A percentile compares a stretch with the other conserved stretches of the same genome.
These are phyloP conservation scores for Sesia apiformis DNA, from an alignment of 2,888 invertebrate genomes.

Conservation along the genomic window DNA sequence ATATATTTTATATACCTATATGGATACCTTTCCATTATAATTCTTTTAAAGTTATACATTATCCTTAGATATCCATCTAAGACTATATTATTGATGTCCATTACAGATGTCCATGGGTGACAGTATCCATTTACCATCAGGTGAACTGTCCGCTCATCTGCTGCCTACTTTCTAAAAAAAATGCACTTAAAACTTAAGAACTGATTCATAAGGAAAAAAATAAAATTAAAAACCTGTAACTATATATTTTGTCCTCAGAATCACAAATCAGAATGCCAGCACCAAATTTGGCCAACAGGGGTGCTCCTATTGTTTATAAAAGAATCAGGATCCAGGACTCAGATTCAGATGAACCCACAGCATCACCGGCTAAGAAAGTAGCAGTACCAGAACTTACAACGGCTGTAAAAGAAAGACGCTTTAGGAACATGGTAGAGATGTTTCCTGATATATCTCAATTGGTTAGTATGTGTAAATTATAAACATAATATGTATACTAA, in stretches of 20 bases:
- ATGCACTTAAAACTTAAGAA: too few species aligned
- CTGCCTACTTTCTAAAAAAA: too few species aligned
- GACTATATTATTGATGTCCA: too few species aligned
- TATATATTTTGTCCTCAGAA: conserved; percentile 4
- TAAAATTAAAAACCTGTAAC: not conserved
- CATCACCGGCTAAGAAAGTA: conserved; percentile 39
- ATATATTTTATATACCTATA: too few species aligned
- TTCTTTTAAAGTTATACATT: too few species aligned
- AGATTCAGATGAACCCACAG: conserved; percentile 64
- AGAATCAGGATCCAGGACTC: conserved; percentile 64
- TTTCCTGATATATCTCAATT: conserved; percentile 76
- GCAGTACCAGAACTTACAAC: conserved; percentile 39
- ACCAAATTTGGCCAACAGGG: conserved; percentile 18
- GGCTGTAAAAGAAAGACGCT: conserved; percentile 71
- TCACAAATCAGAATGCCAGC: conserved; percentile 44
- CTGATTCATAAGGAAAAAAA: too few species aligned
- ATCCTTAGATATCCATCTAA: too few species aligned
- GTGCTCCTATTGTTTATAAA: conserved; percentile 17
- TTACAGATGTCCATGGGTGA: too few species aligned
- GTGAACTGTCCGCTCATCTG: too few species aligned
- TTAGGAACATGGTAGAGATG: conserved; percentile 77
- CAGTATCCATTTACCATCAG: too few species aligned
- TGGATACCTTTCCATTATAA: too few species aligned
- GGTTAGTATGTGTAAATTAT: conserved; percentile 34
- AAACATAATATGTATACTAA: too few species aligned